Percentiles rank a stretch among this genome's conserved stretches.
phyloP scores from a whole-genome alignment of 2,797 vertebrate genomes.

The Acipenser oxyrinchus region DNA sequence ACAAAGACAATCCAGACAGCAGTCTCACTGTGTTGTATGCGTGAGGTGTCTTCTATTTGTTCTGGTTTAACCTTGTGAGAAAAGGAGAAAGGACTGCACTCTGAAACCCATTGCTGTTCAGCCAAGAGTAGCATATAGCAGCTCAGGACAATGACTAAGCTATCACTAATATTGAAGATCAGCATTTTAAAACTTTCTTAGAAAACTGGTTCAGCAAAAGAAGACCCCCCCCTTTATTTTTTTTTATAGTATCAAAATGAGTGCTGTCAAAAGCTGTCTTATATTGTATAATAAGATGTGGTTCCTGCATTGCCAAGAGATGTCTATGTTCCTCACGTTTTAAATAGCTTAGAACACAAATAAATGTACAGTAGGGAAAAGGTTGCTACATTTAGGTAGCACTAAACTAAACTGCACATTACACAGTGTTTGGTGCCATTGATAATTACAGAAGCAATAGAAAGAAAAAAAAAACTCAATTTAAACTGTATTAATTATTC shows the following conservation, averaged over 20 bases:
- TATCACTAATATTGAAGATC: too few species aligned
- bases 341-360: neutral
- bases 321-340: neutral
- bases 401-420: neutral
- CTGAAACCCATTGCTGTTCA: neutral
- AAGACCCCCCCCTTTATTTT: too few species aligned
- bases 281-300: too few species aligned
- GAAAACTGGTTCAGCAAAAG: too few species aligned
- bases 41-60: slow-evolving; percentile 2
- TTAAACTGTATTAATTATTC: slow-evolving; percentile 15
- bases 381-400: neutral
- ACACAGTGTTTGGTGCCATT: neutral
- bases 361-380: neutral
- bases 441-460: neutral
- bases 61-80: neutral
- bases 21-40: neutral
- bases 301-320: neutral
- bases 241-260: too few species aligned
- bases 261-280: too few species aligned
- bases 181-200: too few species aligned
- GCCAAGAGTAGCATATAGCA: neutral
- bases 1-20: neutral
- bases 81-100: neutral
- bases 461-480: too few species aligned
- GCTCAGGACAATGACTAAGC: neutral